phyloP scores from a whole-genome alignment of 1,140 invertebrate species.

The Pseudomyrmex pallidus region DNA sequence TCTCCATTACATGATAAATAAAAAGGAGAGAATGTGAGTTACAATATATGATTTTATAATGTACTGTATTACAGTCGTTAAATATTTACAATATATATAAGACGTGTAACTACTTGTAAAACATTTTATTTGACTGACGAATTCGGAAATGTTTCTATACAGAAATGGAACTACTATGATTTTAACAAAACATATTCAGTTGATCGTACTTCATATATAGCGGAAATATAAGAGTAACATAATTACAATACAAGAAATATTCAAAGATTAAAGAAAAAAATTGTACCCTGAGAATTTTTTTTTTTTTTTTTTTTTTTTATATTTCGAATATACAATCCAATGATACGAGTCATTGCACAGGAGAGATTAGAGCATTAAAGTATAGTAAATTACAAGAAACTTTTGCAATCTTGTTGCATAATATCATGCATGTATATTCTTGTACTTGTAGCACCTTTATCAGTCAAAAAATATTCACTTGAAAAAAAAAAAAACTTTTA shows the following conservation, averaged over 20 bases:
- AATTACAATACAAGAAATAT: conserved; percentile 37
- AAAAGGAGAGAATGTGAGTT: conserved; percentile 45
- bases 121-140: conserved; percentile 52
- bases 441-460: conserved; percentile 54
- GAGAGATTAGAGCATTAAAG: conserved; percentile 32
- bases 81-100: conserved; percentile 55
- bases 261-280: conserved; percentile 39
- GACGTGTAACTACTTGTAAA: conserved; percentile 47
- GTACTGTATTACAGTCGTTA: conserved; percentile 47
- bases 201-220: not conserved
- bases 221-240: conserved; percentile 42
- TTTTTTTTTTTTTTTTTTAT: conserved; percentile 27
- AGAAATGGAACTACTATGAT: conserved; percentile 40
- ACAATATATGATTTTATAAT: conserved; percentile 41
- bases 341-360: conserved; percentile 47
- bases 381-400: conserved; percentile 52
- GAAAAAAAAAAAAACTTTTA: conserved; percentile 35
- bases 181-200: conserved; percentile 50
- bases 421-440: conserved; percentile 52
- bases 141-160: conserved; percentile 30
- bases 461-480: conserved; percentile 48
- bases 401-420: conserved; percentile 45
- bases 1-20: conserved; percentile 28
- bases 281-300: conserved; percentile 49
- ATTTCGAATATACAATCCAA: conserved; percentile 51